A percentile compares a stretch with the other conserved stretches of the same genome.
Evolutionary conservation across 1,140 invertebrate genomes (phyloP).

Genomic region (Trichomalopsis sarcophagae): DNA sequence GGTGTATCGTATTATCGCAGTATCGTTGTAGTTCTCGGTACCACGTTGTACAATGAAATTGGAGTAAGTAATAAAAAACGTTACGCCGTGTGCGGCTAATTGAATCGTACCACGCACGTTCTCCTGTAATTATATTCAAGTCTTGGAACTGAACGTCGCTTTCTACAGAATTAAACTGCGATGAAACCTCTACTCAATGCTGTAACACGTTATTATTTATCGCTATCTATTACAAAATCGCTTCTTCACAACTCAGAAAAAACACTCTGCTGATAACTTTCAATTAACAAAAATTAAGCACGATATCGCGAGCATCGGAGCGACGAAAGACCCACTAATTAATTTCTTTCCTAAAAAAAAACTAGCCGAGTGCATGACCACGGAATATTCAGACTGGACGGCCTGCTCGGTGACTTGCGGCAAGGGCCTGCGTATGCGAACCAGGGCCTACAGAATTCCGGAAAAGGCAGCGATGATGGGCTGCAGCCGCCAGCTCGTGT

Average conservation of each 20-base stretch:
- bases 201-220: no score
- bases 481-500: conserved; percentile 88
- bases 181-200: no score
- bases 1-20: not conserved
- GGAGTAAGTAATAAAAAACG: not conserved
- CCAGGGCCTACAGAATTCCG: conserved; percentile 84
- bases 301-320: no score
- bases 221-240: no score
- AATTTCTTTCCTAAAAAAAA: not conserved
- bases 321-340: not conserved
- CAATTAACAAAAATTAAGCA: no score
- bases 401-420: conserved; percentile 91
- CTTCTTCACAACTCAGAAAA: no score
- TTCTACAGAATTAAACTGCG: no score
- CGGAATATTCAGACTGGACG: conserved; percentile 85
- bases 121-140: not conserved
- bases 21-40: not conserved
- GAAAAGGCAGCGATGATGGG: conserved; percentile 85
- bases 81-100: not conserved
- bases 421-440: conserved; percentile 90
- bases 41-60: not conserved
- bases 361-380: conserved; percentile 84
- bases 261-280: no score
- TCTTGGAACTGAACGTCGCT: not conserved
- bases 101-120: not conserved